Percentiles rank a stretch among this genome's conserved stretches.
These are phyloP conservation scores for Ceratotherium simum DNA, from an alignment of 2,113 vertebrate species.

Conservation along the genomic window DNA sequence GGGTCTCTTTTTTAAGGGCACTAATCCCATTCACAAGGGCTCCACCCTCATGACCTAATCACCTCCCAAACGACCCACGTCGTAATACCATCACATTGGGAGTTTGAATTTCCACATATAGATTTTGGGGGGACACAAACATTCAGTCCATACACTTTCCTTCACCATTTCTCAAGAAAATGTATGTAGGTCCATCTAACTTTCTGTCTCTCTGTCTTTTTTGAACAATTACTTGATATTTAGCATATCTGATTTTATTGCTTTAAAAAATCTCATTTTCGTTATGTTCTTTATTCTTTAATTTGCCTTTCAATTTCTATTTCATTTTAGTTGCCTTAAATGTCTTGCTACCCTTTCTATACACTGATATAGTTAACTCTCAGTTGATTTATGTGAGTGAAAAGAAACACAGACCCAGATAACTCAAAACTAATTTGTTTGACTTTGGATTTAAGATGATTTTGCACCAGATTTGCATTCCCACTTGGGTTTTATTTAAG, in stretches of 20 bases:
- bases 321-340: background rate
- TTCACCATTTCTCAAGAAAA: background rate
- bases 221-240: background rate
- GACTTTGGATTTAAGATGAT: slow-evolving; percentile 50
- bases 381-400: background rate
- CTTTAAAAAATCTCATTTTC: slow-evolving; percentile 34
- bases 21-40: background rate
- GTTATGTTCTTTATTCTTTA: background rate
- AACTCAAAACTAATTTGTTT: slow-evolving; percentile 57
- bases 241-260: slow-evolving; percentile 35
- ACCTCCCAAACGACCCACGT: background rate
- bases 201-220: background rate
- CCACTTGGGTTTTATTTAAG: slow-evolving; percentile 60
- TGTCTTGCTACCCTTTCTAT: background rate
- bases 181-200: background rate
- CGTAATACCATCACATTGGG: background rate
- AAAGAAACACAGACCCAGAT: slow-evolving; percentile 48
- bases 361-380: background rate
- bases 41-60: background rate
- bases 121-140: background rate
- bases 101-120: background rate
- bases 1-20: background rate
- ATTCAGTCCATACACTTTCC: background rate
- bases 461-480: slow-evolving; percentile 55
- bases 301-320: background rate